Base-by-base conservation (phyloP, 2,797 vertebrate genomes). In the Rhodeus uyekii region DNA sequence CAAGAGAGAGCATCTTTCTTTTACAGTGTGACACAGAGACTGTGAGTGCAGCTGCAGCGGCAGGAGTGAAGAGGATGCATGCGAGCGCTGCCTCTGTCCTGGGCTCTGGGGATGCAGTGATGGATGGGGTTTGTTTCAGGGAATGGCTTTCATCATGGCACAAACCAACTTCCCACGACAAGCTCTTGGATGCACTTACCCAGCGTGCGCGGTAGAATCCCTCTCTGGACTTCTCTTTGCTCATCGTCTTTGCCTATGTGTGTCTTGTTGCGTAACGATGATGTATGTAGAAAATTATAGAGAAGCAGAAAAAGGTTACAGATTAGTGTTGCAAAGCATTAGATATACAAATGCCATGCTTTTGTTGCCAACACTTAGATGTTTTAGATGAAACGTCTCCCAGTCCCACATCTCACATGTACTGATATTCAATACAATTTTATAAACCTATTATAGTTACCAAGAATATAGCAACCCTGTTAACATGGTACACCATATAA, bases 121-220 rank as follows among this genome's bases (percentile, higher is more conserved):
- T 87, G 84, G 83, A 87, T 87, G 80, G 34, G 64, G 73, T 84
- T 87, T 87, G 87, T 87, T 87, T 87, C 73, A 84, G 63, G 53
- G 77, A 84, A 86, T 75, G 82, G 76, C 80, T 84, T 87, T 83
- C 77, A 86, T 87, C 76, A 77, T 75, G 72, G 50, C 55, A 53
- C 84, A 83, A 81, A 38, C 58, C 73, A 27, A 84, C 81, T 67
- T 83, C 60, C 80, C 50, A 67, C 32, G 27, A 44, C 67, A 75
- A 77, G 67, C 55, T 84, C 76, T 74, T 74, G 50, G 65, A 34
- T 64, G 78, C 27, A 71, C 38, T 71, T 6, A 53, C 50, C 36
- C 64, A 29, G 34, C 13, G 24, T 2, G 1, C 22, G 42, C 27
- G 2, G 24, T 24, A 38, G 42, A 19, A 80, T 55, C 74, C 38